phyloP scores from a whole-genome alignment of 2,888 invertebrate species.

The Plebejus anna region DNA sequence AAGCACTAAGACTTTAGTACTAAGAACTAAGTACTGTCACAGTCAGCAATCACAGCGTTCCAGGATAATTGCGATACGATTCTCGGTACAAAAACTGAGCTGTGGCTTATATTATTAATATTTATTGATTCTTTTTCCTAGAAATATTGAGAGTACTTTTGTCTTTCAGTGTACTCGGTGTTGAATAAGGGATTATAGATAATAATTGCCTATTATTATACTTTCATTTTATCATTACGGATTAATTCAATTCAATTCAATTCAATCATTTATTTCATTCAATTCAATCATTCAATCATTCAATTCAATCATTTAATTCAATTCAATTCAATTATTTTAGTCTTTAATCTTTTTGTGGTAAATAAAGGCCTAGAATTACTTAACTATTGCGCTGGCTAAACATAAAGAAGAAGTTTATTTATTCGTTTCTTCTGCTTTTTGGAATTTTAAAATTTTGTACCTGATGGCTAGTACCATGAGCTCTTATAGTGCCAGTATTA shows the following conservation, averaged over 20 bases:
- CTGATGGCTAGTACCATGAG: no score
- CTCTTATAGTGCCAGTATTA: no score
- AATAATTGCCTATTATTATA: background rate
- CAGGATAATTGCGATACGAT: constrained; percentile 37
- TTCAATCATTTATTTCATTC: no score
- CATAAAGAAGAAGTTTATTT: background rate
- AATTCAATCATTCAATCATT: no score
- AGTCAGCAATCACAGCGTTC: constrained; percentile 39
- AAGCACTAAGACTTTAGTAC: background rate
- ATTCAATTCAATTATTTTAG: background rate
- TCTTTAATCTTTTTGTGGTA: background rate
- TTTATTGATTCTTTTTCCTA: background rate
- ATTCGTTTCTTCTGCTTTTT: background rate
- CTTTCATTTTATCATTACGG: background rate
- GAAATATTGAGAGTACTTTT: background rate
- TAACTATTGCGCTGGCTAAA: background rate
- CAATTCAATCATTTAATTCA: no score
- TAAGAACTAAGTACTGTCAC: background rate
- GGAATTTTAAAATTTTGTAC: no score
- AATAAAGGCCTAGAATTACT: no score
- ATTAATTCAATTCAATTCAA: no score
- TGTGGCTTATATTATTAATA: constrained; percentile 6
- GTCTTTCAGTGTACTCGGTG: background rate
- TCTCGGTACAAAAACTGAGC: background rate
- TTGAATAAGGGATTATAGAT: background rate